A percentile compares a stretch with the other conserved stretches of the same genome.
Evolutionary conservation across 2,888 invertebrate species (phyloP).

Genomic region (Himalopsyche tibetana): DNA sequence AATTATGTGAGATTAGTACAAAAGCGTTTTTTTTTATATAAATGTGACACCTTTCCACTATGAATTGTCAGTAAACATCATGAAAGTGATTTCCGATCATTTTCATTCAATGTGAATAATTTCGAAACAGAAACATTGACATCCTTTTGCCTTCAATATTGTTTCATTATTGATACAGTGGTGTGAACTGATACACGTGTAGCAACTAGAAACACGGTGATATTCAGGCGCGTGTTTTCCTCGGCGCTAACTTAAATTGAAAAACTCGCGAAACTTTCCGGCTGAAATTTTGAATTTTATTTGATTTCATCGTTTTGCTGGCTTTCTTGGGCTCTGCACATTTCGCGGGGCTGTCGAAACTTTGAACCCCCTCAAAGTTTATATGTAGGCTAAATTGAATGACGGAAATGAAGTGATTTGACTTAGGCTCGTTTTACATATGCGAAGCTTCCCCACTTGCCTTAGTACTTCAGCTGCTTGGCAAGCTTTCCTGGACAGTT

Average conservation of each 20-base stretch:
- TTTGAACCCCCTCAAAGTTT: neutral
- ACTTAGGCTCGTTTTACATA: neutral
- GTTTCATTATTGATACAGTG: too few species aligned
- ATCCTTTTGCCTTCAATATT: too few species aligned
- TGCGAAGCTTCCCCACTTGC: neutral
- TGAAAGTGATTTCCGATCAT: too few species aligned
- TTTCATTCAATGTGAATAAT: too few species aligned
- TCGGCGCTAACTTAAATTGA: constrained; percentile 46
- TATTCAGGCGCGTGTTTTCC: neutral
- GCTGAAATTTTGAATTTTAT: constrained; percentile 45
- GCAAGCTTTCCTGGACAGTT: too few species aligned
- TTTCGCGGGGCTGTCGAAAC: neutral
- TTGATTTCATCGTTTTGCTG: constrained; percentile 17
- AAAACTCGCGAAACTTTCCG: constrained; percentile 43
- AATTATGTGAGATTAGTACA: too few species aligned
- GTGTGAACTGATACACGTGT: neutral
- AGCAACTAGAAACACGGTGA: neutral
- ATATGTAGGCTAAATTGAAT: neutral
- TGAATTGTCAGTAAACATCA: too few species aligned
- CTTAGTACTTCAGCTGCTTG: too few species aligned
- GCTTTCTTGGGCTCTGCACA: constrained; percentile 3
- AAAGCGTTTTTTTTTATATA: too few species aligned
- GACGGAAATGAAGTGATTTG: constrained; percentile 10
- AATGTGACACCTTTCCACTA: too few species aligned
- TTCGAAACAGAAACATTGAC: too few species aligned